Base-by-base conservation (phyloP, 2,113 vertebrate species). In the Cynocephalus volans region DNA sequence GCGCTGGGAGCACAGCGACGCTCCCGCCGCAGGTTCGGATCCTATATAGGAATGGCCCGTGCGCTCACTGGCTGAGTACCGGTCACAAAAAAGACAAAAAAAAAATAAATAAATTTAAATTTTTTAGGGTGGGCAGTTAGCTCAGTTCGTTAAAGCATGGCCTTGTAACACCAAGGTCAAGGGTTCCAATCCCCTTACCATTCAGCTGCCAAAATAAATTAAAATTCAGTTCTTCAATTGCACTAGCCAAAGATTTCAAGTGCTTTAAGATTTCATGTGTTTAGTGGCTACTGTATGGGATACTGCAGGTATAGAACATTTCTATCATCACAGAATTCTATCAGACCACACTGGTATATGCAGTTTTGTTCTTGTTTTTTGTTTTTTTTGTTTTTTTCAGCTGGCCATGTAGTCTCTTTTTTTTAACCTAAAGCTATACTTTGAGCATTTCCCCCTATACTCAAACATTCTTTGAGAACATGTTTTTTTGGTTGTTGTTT, bases 381-480 rank as follows among this genome's bases (percentile, higher is more conserved):
- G n/a, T n/a, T 41, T 41, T 41, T 41, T 41, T 41, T 41, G 3
- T 41, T 41, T 41, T 41, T 41, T 41, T 4, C 41, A 41, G 41
- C 41, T 41, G 41, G 41, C 41, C 41, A 4, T 41, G 41, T 69
- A 23, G 31, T 41, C 24, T 65, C 31, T 36, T 64, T n/a, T 75
- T 64, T 84, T 82, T 31, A 87, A 72, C 24, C 67, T 33, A 2
- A 86, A 24, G 36, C 52, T 14, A 21, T 17, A 4, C 18, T 4
- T 1, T 18, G 60, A 79, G 33, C 70, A 41, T 77, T 13, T 69
- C 73, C 33, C n/a, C n/a, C 9, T 60, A 85, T 56, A 81, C 26
- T 70, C 84, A 92, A 88, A 79, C 33, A 28, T 77, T 85, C 72
- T 79, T 67, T 65, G 60, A 26, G 31, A n/a, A 67, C 31, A n/a